phyloP scores from a whole-genome alignment of 2,888 invertebrate genomes.

The Agelastica alni region DNA sequence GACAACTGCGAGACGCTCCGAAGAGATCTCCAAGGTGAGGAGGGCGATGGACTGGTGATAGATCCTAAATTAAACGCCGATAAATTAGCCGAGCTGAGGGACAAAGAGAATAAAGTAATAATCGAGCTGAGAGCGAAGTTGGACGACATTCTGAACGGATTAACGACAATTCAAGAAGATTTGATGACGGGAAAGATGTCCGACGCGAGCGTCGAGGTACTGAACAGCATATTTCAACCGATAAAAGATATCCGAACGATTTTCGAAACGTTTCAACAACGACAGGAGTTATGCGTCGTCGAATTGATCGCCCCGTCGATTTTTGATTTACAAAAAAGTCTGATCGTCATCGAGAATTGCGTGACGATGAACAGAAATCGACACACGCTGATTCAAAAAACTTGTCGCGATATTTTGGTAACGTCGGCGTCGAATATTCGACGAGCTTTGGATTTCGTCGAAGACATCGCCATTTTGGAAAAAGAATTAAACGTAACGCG shows the following conservation, averaged over 20 bases:
- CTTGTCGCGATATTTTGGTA: conserved; percentile 69
- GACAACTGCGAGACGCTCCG: conserved; percentile 54
- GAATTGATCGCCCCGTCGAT: conserved; percentile 64
- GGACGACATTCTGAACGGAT: conserved; percentile 60
- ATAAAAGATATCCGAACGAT: conserved; percentile 68
- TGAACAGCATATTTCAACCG: conserved; percentile 66
- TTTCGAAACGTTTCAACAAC: conserved; percentile 59
- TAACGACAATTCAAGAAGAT: conserved; percentile 67
- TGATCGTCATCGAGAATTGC: conserved; percentile 71
- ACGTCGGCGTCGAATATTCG: conserved; percentile 63
- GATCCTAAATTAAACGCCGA: conserved; percentile 58
- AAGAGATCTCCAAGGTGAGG: conserved; percentile 62
- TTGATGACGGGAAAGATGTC: conserved; percentile 68
- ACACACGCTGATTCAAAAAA: conserved; percentile 69
- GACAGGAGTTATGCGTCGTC: conserved; percentile 61
- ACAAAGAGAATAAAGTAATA: conserved; percentile 47
- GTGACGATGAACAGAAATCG: conserved; percentile 69
- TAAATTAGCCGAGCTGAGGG: conserved; percentile 55
- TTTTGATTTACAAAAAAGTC: conserved; percentile 66
- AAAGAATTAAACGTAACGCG: conserved; percentile 52
- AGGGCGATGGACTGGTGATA: conserved; percentile 62
- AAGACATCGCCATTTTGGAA: conserved; percentile 59
- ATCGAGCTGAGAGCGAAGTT: conserved; percentile 53
- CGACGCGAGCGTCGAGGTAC: conserved; percentile 69
- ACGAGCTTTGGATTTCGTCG: conserved; percentile 61